Evolutionary conservation across 2,113 vertebrate genomes (phyloP), one percentile per base, ranked within the genome.

Genomic region (Proteles cristata): DNA sequence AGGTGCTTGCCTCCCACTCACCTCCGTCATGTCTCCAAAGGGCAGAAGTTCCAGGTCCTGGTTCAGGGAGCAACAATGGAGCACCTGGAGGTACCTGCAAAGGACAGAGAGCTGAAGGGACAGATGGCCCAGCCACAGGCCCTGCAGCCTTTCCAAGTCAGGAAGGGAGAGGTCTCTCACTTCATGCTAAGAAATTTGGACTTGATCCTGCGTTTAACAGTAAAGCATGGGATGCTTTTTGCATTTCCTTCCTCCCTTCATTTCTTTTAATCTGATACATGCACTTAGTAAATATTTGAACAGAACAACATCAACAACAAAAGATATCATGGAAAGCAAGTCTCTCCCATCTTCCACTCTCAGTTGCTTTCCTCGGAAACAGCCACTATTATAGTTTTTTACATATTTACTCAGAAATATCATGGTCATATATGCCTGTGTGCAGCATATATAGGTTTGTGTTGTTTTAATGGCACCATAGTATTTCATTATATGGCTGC

Each of bases 11-110:
- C 68, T 43, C 88, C 11, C 5, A 17, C 96, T 86, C 35, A 97
- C 97, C 96, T 98, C 87, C 0, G 96, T 97, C 97, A 26, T 53
- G 73, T 97, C 97, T 95, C 97, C 87, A 1, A 93, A 98, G 35
- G 96, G 97, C 90, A 98, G 90, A 7, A 48, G 61, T 45, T 97
- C 92, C 90, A 97, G 71, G 61, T 97, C 90, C 0, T 0, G 65
- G 5, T 25, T 55, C 87, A 98, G 80, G 53, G 66, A 95, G 61
- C 97, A 97, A 93, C 77, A 92, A 0, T 14, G 66, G 26, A 97
- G 90, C 23, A 90, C 94, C 79, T 89, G 87, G 58, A 53, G 90
- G 84, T 98, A 97, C 17, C 97, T 97, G 68, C 0, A 5, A 31
- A 80, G 55, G 77, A 82, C 3, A 6, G 77, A 23, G 26, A n/a